Conservation (phyloP, 30 jellyfish, hydroid and myxozoan genomes). For the Haliclystus octoradiatus region DNA sequence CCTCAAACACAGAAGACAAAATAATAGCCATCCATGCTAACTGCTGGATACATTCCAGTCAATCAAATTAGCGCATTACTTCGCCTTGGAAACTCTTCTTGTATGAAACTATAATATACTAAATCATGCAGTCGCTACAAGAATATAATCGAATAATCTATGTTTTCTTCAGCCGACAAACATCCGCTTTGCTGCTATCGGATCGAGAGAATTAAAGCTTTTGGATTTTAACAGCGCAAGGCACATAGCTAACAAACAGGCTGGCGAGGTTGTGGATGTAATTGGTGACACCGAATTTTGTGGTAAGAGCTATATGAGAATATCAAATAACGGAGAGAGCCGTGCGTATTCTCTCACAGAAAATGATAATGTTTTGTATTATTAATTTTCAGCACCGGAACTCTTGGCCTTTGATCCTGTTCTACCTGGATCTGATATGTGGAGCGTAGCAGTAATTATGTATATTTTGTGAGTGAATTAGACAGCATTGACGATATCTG, state of each 20-base stretch:
- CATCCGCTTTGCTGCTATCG: constrained; percentile 71
- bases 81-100: too few species aligned
- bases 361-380: not conserved
- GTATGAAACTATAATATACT: too few species aligned
- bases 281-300: constrained; percentile 98
- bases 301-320: constrained; percentile 35
- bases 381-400: constrained; percentile 77
- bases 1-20: not conserved
- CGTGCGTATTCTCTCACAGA: not conserved
- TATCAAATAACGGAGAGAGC: not conserved
- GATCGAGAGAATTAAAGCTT: constrained; percentile 73
- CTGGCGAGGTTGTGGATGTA: constrained; percentile 98
- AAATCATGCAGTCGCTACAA: too few species aligned
- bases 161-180: constrained; percentile 97
- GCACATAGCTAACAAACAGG: constrained; percentile 76
- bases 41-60: too few species aligned
- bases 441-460: constrained; percentile 88
- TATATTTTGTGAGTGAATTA: constrained; percentile 78
- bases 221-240: constrained; percentile 86
- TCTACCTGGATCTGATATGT: constrained; percentile 97
- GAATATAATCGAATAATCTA: too few species aligned
- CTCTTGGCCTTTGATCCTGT: constrained; percentile 84
- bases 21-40: too few species aligned
- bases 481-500: too few species aligned
- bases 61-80: too few species aligned